Evolutionary conservation across 2,113 vertebrate genomes (phyloP), one percentile per base, ranked within the genome.

Genomic region (Scopus umbretta): DNA sequence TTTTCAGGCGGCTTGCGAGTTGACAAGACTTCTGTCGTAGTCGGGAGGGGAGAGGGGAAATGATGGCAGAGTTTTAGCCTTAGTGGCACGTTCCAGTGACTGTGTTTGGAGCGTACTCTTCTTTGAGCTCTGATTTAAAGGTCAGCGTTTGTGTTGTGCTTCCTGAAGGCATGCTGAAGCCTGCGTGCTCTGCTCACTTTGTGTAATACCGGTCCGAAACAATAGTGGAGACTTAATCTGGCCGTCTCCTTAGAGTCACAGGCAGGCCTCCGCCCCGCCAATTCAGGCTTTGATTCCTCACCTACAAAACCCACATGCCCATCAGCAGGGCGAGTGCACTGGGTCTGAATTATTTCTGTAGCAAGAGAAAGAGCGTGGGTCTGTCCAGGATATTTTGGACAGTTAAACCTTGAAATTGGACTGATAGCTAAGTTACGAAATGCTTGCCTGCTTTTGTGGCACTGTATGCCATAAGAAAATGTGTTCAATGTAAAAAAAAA

Each of bases 311-410:
- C 36, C 47, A 4, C 42, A 3, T 34, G 16, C 43, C 52, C n/a
- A 3, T 5, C 7, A 7, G 59, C 71, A 26, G 72, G 3, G 27
- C 2, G 7, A 29, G 30, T 7, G 56, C 34, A 1, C 16, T 2
- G 19, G 4, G 22, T 10, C 15, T 4, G 40, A 21, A 3, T 22
- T 13, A 4, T 16, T 16, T 34, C 7, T 32, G n/a, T 20, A 10
- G 40, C 52, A 13, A 11, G 58, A 61, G 75, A 19, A 43, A 14
- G 68, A 61, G 34, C 8, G 1, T 25, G 30, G 38, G 12, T 36
- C 11, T 30, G 5, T 29, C 22, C 25, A 5, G 23, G 7, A 2
- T 18, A 8, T 34, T 68, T 36, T 10, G 22, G 55, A 14, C 34
- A 6, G 11, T 21, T 36, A 20, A 38, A 45, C 8, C 50, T 83